Evolutionary conservation across 2,113 vertebrate species (phyloP).

Genomic region (Salminus brasiliensis): DNA sequence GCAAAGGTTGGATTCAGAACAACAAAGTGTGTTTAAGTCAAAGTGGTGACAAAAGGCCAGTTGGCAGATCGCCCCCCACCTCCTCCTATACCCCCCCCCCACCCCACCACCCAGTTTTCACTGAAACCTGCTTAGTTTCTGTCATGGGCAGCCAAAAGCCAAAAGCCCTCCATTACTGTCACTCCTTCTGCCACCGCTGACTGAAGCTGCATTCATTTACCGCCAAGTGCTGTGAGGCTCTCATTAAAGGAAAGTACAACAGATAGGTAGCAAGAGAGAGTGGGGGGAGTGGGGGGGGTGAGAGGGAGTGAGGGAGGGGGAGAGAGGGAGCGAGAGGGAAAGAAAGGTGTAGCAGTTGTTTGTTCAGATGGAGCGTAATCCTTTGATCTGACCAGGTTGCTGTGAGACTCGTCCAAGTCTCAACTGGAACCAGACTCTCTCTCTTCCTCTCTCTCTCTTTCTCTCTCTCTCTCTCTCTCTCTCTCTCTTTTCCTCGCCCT

Average conservation of each 20-base stretch:
- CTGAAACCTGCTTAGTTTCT: constrained; percentile 43
- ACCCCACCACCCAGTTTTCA: neutral
- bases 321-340: constrained; percentile 42
- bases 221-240: constrained; percentile 46
- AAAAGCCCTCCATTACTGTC: constrained; percentile 51
- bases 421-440: constrained; percentile 71
- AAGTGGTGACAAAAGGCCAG: constrained; percentile 31
- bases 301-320: constrained; percentile 25
- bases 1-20: constrained; percentile 25
- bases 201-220: constrained; percentile 48
- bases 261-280: constrained; percentile 29
- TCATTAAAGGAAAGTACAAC: constrained; percentile 41
- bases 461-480: too few relatives aligned
- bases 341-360: constrained; percentile 72
- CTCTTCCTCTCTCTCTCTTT: neutral
- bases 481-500: too few relatives aligned
- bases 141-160: constrained; percentile 44
- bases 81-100: neutral
- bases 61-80: constrained; percentile 15
- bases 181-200: constrained; percentile 49
- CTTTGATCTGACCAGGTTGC: constrained; percentile 77
- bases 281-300: constrained; percentile 44
- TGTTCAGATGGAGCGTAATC: constrained; percentile 75
- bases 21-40: constrained; percentile 40
- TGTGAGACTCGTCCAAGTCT: constrained; percentile 70